Percentiles rank a stretch among this genome's conserved stretches.
Evolutionary conservation across 1,140 invertebrate species (phyloP).

Genomic region (Coptotermes formosanus): DNA sequence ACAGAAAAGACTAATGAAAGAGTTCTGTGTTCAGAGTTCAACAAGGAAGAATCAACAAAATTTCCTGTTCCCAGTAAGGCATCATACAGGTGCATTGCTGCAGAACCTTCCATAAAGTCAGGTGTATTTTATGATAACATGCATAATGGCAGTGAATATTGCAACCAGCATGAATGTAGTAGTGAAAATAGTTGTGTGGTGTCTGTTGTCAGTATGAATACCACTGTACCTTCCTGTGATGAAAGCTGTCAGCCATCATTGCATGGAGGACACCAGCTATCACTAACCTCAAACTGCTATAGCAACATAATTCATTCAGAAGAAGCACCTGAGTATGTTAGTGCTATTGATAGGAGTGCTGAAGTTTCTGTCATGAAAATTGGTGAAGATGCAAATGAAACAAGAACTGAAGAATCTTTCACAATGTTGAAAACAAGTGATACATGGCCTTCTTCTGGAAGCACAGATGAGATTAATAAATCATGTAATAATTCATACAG

Average conservation of each 20-base stretch:
- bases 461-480: background rate
- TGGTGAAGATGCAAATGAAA: background rate
- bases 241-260: background rate
- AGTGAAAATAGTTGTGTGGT: background rate
- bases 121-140: background rate
- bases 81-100: background rate
- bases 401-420: background rate
- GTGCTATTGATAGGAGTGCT: background rate
- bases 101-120: background rate
- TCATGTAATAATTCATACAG: background rate
- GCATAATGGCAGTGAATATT: background rate
- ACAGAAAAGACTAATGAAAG: background rate
- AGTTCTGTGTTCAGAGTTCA: background rate
- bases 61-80: background rate
- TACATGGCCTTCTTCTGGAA: background rate
- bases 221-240: background rate
- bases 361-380: background rate
- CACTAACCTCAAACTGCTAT: background rate
- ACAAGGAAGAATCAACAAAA: background rate
- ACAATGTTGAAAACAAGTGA: background rate
- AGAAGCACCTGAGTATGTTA: background rate
- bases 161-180: background rate
- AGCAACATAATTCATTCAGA: background rate
- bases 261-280: background rate
- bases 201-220: background rate